Base-by-base conservation (phyloP, 2,113 vertebrate species). In the Ceuthmochares aereus region DNA sequence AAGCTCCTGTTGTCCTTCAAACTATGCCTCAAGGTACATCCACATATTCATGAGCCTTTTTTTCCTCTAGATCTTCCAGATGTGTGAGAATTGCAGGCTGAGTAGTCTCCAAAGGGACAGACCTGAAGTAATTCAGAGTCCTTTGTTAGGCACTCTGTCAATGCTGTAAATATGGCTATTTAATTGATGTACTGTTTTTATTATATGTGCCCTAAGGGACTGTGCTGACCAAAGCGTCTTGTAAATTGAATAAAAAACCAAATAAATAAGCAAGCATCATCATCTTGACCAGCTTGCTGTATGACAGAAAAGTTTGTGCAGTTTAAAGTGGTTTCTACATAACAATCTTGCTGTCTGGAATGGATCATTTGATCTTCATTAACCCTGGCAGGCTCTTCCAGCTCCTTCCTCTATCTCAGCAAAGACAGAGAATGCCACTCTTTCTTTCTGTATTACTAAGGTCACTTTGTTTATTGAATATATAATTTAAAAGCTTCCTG, bases 161-260 rank as follows among this genome's bases (percentile, higher is more conserved):
- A 67, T 84, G 91, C 56, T 91, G 75, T 56, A 95, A 95, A 86
- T 85, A 84, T 85, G 0, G 2, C 67, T 64, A 42, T 84, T 96
- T 96, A 97, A 94, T 76, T 95, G 96, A 94, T 94, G 90, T 15
- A 84, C 93, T 85, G 73, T 47, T 97, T 96, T 95, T 94, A 96
- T 93, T 89, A 84, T 76, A 40, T 0, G 12, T 79, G 49, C 93
- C 94, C 91, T 87, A 37, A 73, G 80, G 95, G 96, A 95, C 19
- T 56, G 23, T 82, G 93, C 89, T 97, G 95, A 96, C 95, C 94
- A 87, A 69, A 75, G 67, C 16, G 74, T 89, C 94, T 77, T 91
- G 63, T 74, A 96, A 95, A 94, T 56, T 87, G 91, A 94, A 91
- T 86, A 94, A 82, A 96, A 82, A 95, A 95, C 97, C 86, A 90